Percentiles rank a stretch among this genome's conserved stretches.
These are phyloP conservation scores for Willowsia nigromaculata DNA, from an alignment of 2,888 invertebrate genomes.

Conservation along the genomic window DNA sequence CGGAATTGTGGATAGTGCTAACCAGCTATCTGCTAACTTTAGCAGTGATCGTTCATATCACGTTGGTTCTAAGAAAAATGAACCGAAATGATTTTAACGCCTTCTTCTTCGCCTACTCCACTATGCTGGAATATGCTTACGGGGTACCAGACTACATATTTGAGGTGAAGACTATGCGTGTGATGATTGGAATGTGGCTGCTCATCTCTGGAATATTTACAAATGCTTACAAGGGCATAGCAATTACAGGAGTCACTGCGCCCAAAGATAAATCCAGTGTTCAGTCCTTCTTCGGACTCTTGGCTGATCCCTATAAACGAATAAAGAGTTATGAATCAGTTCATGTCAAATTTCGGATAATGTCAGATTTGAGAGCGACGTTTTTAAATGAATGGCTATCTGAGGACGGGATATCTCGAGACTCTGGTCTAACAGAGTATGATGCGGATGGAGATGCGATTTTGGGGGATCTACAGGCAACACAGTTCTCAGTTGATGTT, in stretches of 20 bases:
- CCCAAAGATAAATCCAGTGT: background rate
- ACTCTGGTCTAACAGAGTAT: no score
- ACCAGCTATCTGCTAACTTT: background rate
- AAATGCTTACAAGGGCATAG: background rate
- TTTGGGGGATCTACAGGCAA: no score
- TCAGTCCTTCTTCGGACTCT: background rate
- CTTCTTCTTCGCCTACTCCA: background rate
- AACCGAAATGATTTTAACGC: constrained; percentile 1
- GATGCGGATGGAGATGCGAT: no score
- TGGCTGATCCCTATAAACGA: background rate
- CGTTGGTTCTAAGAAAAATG: background rate
- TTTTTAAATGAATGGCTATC: no score
- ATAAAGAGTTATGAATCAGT: no score
- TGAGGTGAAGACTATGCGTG: background rate
- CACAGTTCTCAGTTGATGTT: no score
- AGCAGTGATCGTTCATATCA: background rate
- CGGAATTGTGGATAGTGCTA: constrained; percentile 11
- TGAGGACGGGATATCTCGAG: no score
- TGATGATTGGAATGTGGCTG: background rate
- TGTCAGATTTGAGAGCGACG: no score
- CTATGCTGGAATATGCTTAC: background rate
- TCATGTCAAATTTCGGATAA: no score
- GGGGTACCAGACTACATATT: background rate
- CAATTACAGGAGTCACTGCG: background rate
- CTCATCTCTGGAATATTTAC: background rate